Evolutionary conservation across 2,113 vertebrate genomes (phyloP), one percentile per base, ranked within the genome.

Genomic region (Bettongia penicillata): DNA sequence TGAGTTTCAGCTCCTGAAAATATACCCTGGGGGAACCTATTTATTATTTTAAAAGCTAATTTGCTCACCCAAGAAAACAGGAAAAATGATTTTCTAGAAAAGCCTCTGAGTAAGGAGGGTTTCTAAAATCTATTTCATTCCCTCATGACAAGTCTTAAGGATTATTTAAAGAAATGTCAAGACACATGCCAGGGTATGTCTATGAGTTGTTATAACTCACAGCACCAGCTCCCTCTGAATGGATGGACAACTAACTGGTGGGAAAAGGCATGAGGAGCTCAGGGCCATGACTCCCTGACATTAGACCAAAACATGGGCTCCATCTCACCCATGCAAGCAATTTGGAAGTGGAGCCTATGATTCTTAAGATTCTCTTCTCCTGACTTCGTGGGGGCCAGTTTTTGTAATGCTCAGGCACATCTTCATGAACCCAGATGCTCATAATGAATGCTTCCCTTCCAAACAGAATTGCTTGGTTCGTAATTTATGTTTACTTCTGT

Each of bases 181-280:
- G 2, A 31, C 10, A 37, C 10, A 12, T 12, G 10, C 8, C 57
- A 31, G 57, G 57, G 57, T 0, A 1, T 57, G 24, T 53, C 1
- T 8, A 8, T 24, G 16, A 26, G 26, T 1, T 68, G 31, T 14
- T 37, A 4, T n/a, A 19, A n/a, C 61, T n/a, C 61, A 61, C 57
- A 31, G 57, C 57, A 31, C 37, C 1, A 37, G 31, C 61, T n/a
- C 31, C 57, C 61, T 16, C 61, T n/a, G 37, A 77, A 4, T 14
- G 3, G 14, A 3, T 9, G 2, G 0, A 12, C 28, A 1, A 12
- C 9, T 4, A 1, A n/a, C n/a, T n/a, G n/a, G 28, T 37, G 3
- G 11, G 31, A 68, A 68, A 37, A 68, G 57, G 11, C 9, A 8
- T 31, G 0, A 0, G 8, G 7, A n/a, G n/a, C 51, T 51, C 7